Evolutionary conservation across 2,888 invertebrate genomes (phyloP).

Genomic region (Cryptus armator): DNA sequence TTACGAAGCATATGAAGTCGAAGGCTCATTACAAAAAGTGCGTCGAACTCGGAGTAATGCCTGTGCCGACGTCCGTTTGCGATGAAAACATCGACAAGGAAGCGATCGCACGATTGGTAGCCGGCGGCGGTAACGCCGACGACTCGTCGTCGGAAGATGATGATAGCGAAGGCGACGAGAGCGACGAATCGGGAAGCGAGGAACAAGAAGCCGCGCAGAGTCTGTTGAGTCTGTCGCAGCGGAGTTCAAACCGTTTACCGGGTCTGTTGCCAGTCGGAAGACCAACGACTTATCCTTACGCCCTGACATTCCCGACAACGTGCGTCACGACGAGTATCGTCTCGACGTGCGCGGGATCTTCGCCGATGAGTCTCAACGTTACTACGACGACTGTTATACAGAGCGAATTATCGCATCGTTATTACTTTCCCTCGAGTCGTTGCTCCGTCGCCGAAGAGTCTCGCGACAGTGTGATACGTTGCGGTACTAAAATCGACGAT

Average conservation of each 20-base stretch:
- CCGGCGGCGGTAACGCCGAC: constrained; percentile 87
- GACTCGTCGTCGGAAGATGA: constrained; percentile 84
- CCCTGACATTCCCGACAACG: constrained; percentile 73
- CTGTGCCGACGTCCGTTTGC: constrained; percentile 89
- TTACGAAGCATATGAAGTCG: constrained; percentile 99
- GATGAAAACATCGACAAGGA: constrained; percentile 87
- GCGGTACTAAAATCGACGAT: constrained; percentile 73
- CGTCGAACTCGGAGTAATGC: constrained; percentile 92
- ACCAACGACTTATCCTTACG: constrained; percentile 90
- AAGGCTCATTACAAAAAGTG: constrained; percentile 98
- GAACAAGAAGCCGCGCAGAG: constrained; percentile 96
- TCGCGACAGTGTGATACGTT: constrained; percentile 75
- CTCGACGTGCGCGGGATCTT: constrained; percentile 58
- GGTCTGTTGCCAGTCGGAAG: constrained; percentile 88
- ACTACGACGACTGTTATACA: constrained; percentile 76
- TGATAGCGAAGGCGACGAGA: constrained; percentile 81
- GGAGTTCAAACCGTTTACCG: constrained; percentile 85
- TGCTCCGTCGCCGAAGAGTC: constrained; percentile 71
- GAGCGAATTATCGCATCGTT: constrained; percentile 80
- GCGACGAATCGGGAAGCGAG: constrained; percentile 83
- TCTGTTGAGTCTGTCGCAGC: constrained; percentile 90
- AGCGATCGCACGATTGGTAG: constrained; percentile 86
- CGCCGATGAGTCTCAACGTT: constrained; percentile 64
- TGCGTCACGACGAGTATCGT: constrained; percentile 67
- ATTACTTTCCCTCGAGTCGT: constrained; percentile 83